These are phyloP conservation scores for Pluvialis apricaria DNA, from an alignment of 2,113 vertebrate species.

Conservation along the genomic window DNA sequence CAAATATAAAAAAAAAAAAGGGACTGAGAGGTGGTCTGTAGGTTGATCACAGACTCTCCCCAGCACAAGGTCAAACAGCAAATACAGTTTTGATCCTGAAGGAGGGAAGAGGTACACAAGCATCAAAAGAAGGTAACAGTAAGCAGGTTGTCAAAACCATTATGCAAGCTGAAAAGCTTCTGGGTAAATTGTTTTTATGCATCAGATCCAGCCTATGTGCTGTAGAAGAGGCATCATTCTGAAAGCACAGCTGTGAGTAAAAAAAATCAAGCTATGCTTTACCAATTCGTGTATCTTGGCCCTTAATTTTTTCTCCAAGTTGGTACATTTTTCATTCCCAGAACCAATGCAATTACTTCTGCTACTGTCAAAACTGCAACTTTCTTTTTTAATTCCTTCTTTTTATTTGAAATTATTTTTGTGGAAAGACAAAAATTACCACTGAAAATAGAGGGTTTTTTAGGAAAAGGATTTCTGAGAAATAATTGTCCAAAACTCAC, in stretches of 20 bases:
- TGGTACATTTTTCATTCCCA: not conserved
- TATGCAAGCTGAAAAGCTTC: not conserved
- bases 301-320: not conserved
- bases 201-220: not conserved
- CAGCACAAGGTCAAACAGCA: not conserved
- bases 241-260: not conserved
- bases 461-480: not conserved
- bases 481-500: not conserved
- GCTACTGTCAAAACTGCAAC: not conserved
- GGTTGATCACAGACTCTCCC: rapidly evolving
- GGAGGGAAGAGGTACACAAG: not conserved
- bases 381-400: not conserved
- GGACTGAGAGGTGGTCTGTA: not conserved
- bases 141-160: not conserved
- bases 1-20: not conserved
- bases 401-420: not conserved
- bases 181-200: not conserved
- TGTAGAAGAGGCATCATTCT: not conserved
- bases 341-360: not conserved
- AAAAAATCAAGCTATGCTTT: not conserved
- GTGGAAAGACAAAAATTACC: not conserved
- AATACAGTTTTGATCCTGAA: not conserved
- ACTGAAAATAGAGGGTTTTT: not conserved
- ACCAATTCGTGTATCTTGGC: not conserved
- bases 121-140: not conserved